Conservation (phyloP, 1,140 invertebrate species). For the Cydia splendana region DNA sequence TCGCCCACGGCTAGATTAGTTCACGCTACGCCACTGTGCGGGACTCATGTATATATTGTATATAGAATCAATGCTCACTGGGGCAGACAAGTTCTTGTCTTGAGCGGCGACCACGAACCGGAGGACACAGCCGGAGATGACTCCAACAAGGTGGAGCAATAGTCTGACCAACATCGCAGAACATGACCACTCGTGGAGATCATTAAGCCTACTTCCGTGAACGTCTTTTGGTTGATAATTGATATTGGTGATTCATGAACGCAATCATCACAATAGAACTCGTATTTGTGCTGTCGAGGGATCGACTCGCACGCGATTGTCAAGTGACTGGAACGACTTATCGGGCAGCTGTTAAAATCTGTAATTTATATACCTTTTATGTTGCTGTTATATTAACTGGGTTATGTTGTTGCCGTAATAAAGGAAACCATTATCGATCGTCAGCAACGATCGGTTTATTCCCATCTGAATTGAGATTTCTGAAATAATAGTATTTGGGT, state of each 20-base stretch:
- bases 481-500: not conserved
- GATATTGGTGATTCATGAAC: not conserved
- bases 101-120: too few species aligned
- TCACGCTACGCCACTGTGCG: too few species aligned
- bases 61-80: too few species aligned
- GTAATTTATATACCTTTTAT: slow-evolving; percentile 20
- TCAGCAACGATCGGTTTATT: not conserved
- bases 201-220: too few species aligned
- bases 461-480: not conserved
- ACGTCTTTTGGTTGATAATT: not conserved
- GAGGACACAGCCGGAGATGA: too few species aligned
- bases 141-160: too few species aligned
- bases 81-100: too few species aligned
- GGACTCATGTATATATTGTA: too few species aligned
- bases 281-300: not conserved
- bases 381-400: not conserved
- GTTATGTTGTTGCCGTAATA: slow-evolving; percentile 11
- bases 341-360: slow-evolving; percentile 4
- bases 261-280: not conserved
- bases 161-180: too few species aligned
- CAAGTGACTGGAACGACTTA: not conserved
- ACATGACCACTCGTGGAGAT: too few species aligned
- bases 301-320: not conserved
- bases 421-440: not conserved
- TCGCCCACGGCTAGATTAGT: too few species aligned